Evolutionary conservation across 2,888 invertebrate genomes (phyloP), one percentile per base, ranked within the genome.

Genomic region (Tetrapedia diversipes): DNA sequence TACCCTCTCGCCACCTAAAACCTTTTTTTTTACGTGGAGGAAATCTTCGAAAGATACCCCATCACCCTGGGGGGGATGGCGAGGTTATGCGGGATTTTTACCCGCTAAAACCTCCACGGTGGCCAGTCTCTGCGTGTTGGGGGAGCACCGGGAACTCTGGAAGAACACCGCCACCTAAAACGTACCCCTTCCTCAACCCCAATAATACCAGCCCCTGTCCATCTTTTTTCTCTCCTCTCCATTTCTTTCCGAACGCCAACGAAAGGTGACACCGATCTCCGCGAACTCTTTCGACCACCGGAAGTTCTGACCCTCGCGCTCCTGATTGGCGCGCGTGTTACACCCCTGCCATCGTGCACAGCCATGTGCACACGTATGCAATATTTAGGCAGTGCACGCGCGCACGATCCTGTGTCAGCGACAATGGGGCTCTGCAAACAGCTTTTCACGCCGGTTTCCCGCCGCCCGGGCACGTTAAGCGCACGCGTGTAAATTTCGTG

Each of bases 391-490:
- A n/a, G n/a, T n/a, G n/a, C 81, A 66, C 24, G 66, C 68, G 59
- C 41, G 66, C 57, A 43, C 27, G 63, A 51, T 69, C 63, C 51
- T 78, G 60, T 73, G 72, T 78, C 79, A 76, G 39, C 59, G 51
- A 83, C 83, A 83, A 81, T 80, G 69, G 79, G 56, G 73, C 79
- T 75, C 79, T 63, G 79, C 80, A 80, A 83, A 83, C 81, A 83
- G 83, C 83, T 79, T 83, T 83, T 83, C 81, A 79, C 81, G 83
- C 77, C 72, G 73, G 80, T 83, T 83, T 81, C 82, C 83, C 78
- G 80, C 59, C 59, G 72, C 71, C 65, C 72, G 60, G 63, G 59
- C 81, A 64, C 81, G 79, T 81, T 83, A 82, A 80, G 79, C 83
- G 67, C 82, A 76, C 81, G 81, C 82, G 81, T 83, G 82, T 83